Conservation (phyloP, 2,113 vertebrate genomes). For the Rhabdomys dilectus region DNA sequence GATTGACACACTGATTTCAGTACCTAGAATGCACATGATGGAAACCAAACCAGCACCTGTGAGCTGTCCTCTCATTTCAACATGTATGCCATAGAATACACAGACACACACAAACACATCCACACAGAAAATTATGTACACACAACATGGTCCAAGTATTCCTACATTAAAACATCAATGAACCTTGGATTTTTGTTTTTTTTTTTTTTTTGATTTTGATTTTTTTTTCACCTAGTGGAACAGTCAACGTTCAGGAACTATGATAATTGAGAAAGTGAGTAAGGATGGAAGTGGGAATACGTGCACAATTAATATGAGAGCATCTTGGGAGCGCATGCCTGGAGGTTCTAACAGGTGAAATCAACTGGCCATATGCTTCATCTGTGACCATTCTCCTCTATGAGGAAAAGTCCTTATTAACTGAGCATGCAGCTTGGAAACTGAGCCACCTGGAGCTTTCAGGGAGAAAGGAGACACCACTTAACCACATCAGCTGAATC, state of each 20-base stretch:
- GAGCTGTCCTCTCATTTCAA: background rate
- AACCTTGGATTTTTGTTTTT: too few relatives aligned
- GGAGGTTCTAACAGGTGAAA: too few relatives aligned
- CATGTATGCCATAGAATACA: background rate
- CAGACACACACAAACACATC: background rate
- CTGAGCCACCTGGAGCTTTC: too few relatives aligned
- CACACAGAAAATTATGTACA: background rate
- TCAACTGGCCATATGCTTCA: too few relatives aligned
- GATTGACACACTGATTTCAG: background rate
- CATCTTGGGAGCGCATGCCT: background rate
- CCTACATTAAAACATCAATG: background rate
- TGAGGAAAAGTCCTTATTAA: too few relatives aligned
- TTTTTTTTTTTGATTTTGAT: too few relatives aligned
- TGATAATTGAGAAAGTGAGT: background rate
- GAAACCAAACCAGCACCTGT: background rate
- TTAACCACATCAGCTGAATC: too few relatives aligned
- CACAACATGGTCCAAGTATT: background rate
- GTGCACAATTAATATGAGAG: background rate
- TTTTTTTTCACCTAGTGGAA: background rate
- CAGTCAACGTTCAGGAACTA: background rate
- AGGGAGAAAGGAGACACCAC: too few relatives aligned
- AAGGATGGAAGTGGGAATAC: background rate
- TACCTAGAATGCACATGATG: background rate
- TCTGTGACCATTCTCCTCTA: too few relatives aligned
- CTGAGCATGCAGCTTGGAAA: too few relatives aligned